Evolutionary conservation across 2,113 vertebrate species (phyloP), one percentile per base, ranked within the genome.

Genomic region (Epinephelus lanceolatus): DNA sequence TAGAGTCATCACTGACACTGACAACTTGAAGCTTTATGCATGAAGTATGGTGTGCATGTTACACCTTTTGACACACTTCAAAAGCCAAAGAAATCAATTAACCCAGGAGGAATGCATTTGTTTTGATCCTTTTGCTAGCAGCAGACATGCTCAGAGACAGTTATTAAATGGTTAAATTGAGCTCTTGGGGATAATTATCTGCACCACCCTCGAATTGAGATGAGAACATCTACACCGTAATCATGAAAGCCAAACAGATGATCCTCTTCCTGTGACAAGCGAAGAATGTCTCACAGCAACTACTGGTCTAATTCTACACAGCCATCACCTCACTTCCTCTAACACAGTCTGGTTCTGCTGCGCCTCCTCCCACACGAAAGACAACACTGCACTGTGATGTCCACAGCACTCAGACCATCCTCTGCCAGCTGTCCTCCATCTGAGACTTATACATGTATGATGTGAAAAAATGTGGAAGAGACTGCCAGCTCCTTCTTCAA

Each of bases 401-500:
- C 82, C 81, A 83, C 74, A 59, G 76, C 27, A 66, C 78, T 49
- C 49, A 84, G 76, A 71, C 42, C 1, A 27, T 72, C 75, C 73
- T 77, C 66, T 62, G 78, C 84, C 84, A 90, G 79, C 91, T 88
- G 89, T 80, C 79, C 72, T 76, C 84, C 33, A 82, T 89, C 88
- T 83, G 52, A 84, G 55, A 78, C 69, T 60, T 61, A 68, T 62
- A 55, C 53, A 71, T 73, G 30, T 42, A 74, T 61, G 68, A 73
- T 81, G 52, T 47, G 25, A 80, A 60, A 69, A 65, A 84, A 84
- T 72, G 55, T 56, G 25, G 49, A 80, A 11, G 70, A 62, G 52
- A 55, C 80, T 75, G 89, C 81, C 30, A 59, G 21, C 21, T 73
- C 42, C 66, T 68, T 78, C 65, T 83, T 71, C 56, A 81, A 70